Conservation (phyloP, 92 coral and sea anemone genomes). For the Epizoanthus ramosus region DNA sequence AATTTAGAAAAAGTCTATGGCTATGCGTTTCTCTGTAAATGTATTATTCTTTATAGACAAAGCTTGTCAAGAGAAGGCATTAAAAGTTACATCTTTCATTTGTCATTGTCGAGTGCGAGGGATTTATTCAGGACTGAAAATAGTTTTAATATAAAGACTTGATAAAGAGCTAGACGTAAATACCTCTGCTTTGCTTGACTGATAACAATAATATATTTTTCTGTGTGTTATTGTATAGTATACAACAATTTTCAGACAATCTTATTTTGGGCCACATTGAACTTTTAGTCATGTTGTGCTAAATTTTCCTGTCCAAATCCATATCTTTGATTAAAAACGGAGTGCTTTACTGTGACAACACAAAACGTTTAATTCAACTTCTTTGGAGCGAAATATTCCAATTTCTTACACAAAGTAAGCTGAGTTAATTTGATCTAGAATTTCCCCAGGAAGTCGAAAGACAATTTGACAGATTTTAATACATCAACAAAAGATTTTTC, state of each 20-base stretch:
- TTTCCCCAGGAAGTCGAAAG: neutral
- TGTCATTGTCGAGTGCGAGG: neutral
- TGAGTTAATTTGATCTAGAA: neutral
- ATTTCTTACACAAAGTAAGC: neutral
- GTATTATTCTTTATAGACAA: too few relatives aligned
- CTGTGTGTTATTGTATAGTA: too few relatives aligned
- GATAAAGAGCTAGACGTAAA: neutral
- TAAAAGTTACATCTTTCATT: neutral
- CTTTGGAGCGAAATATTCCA: too few relatives aligned
- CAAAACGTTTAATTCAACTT: too few relatives aligned
- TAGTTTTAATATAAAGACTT: neutral
- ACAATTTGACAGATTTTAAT: neutral
- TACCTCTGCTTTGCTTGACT: neutral
- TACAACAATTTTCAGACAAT: too few relatives aligned
- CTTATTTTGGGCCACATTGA: too few relatives aligned
- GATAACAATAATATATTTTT: too few relatives aligned
- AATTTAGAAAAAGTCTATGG: too few relatives aligned
- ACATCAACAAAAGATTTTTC: neutral
- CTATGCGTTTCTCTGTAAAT: too few relatives aligned
- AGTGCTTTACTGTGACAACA: neutral
- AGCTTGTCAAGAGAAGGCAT: neutral
- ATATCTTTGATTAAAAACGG: slow-evolving; percentile 3
- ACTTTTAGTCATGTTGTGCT: neutral
- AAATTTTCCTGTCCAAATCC: neutral
- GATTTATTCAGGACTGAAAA: neutral